Percentiles rank a stretch among this genome's conserved stretches.
Conservation (phyloP, 2,888 invertebrate genomes). For the Nemoura dubitans region DNA sequence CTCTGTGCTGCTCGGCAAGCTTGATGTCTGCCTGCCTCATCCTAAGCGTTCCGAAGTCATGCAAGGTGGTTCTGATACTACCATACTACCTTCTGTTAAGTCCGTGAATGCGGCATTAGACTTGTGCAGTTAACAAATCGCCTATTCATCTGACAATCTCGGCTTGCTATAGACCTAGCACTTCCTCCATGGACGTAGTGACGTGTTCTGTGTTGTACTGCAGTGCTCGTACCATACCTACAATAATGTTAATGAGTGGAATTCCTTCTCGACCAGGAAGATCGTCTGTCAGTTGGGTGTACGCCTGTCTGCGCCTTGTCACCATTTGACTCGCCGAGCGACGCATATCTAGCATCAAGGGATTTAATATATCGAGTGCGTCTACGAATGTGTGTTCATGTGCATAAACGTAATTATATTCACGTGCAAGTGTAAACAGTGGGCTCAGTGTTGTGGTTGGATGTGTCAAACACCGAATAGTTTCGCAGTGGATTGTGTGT, state of each 20-base stretch:
- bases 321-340: neutral
- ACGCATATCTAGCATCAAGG: neutral
- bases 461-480: neutral
- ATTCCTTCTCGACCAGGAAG: neutral
- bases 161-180: constrained; percentile 19
- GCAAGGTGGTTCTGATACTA: constrained; percentile 44
- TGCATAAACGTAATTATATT: neutral
- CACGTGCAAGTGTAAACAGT: neutral
- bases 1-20: constrained; percentile 19
- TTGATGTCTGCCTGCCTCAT: constrained; percentile 12
- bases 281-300: neutral
- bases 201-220: neutral
- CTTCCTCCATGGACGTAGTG: neutral
- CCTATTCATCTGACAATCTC: neutral
- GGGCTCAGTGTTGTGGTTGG: neutral
- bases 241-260: neutral
- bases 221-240: neutral
- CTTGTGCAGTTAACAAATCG: neutral
- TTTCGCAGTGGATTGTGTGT: neutral
- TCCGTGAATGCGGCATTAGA: neutral
- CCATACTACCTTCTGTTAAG: neutral
- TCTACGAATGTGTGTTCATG: neutral
- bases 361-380: neutral
- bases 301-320: neutral
- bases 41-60: constrained; percentile 42